Conservation (phyloP, 2,797 vertebrate genomes). For the Ceyx erithaca region DNA sequence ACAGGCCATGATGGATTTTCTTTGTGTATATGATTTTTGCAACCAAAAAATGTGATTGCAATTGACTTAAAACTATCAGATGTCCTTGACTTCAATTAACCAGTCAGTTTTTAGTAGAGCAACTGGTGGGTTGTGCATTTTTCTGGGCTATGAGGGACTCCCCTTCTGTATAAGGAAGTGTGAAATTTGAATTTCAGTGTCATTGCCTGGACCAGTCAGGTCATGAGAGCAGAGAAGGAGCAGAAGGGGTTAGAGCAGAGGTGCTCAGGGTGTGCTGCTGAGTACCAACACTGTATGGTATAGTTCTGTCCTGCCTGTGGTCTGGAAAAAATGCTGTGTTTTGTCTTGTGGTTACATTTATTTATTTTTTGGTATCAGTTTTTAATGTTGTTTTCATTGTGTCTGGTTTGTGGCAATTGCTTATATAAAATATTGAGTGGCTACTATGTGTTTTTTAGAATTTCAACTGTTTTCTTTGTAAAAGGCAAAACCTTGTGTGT, state of each 20-base stretch:
- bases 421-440: background rate
- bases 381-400: background rate
- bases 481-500: background rate
- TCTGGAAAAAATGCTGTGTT: background rate
- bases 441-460: background rate
- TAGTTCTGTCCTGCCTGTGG: accelerated
- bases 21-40: background rate
- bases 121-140: background rate
- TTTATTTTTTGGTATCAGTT: background rate
- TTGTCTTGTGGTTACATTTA: background rate
- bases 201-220: background rate
- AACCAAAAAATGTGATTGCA: background rate
- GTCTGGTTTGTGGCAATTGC: background rate
- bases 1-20: background rate
- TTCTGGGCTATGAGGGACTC: background rate
- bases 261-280: background rate
- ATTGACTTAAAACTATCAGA: background rate
- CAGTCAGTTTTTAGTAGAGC: background rate
- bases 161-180: background rate
- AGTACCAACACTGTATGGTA: background rate
- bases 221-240: background rate
- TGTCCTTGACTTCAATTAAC: background rate
- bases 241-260: background rate
- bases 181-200: background rate
- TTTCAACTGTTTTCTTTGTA: slow-evolving; percentile 1